Evolutionary conservation across 2,888 invertebrate genomes (phyloP), one percentile per base, ranked within the genome.

Genomic region (Julus scanicus): DNA sequence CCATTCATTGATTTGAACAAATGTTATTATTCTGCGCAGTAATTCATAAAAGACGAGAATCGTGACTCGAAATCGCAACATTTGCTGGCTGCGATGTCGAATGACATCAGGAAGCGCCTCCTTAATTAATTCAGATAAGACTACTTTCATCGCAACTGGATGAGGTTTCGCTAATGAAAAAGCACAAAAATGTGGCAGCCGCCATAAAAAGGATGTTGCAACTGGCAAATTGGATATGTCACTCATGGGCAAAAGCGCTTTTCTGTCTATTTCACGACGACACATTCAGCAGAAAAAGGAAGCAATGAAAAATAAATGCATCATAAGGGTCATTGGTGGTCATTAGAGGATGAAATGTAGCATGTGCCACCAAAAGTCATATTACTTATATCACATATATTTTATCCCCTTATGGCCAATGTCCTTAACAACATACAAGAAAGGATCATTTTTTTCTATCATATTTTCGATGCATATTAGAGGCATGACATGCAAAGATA

Each of bases 161-260:
- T n/a, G 57, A 63, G 57, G 57, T 63, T 63, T 63, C 57, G 57
- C 57, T 63, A 63, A 63, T 63, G n/a, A 63, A 63, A 17, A 63
- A 63, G 44, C n/a, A n/a, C n/a, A 6, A n/a, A n/a, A 17, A 17
- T 63, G n/a, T n/a, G 17, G 53, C 53, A 53, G 13, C 53, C 3
- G 53, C 53, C 53, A 17, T 53, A 15, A 53, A 53, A 53, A 53
- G 17, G 53, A 53, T 5, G 53, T 53, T 53, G 53, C 17, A 17
- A 53, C 15, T 53, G 53, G 53, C 53, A 53, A 53, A 53, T 53
- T 53, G 53, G 53, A 53, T 15, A 53, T 53, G 53, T 13, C 53
- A 53, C 53, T 53, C 53, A 53, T 15, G 53, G 13, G 17, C 53
- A 53, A 53, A 53, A 53, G 53, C 53, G 17, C 53, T 13, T 3